A percentile compares a stretch with the other conserved stretches of the same genome.
phyloP scores from a whole-genome alignment of 2,888 invertebrate genomes.

The Piscicola geometra region DNA sequence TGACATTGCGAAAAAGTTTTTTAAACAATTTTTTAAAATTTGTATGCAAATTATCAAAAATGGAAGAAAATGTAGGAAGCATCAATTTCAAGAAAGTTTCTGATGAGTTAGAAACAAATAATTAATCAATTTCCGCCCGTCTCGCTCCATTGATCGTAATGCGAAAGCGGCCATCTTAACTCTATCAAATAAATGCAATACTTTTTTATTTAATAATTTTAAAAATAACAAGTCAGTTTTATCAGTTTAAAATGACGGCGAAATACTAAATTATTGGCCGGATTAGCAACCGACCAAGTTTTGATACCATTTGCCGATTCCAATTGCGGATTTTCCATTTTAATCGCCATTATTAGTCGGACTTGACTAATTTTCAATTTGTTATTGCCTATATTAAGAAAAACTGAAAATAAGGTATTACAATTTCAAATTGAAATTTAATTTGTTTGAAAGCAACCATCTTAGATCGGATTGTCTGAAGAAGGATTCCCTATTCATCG shows the following conservation, averaged over 20 bases:
- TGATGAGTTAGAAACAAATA: constrained; percentile 25
- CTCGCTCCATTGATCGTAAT: constrained; percentile 32
- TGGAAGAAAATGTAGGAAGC: constrained; percentile 2
- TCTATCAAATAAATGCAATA: constrained; percentile 29
- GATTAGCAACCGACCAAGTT: not conserved
- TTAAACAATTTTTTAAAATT: too few species aligned
- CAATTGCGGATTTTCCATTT: constrained; percentile 19
- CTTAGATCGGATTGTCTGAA: not conserved
- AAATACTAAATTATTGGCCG: constrained; percentile 6
- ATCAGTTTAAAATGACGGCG: not conserved
- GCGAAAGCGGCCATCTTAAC: constrained; percentile 25
- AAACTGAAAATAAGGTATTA: not conserved
- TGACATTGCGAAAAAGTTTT: too few species aligned
- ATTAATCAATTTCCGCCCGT: constrained; percentile 34
- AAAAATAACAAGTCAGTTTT: not conserved
- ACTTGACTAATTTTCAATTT: constrained; percentile 5
- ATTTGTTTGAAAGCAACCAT: not conserved
- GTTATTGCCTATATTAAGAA: not conserved
- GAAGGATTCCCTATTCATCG: not conserved
- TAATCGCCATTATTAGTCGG: constrained; percentile 7
- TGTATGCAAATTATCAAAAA: too few species aligned
- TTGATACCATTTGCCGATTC: constrained; percentile 3
- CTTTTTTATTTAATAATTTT: constrained; percentile 27
- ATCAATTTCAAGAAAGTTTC: constrained; percentile 1
- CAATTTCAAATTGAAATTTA: too few species aligned